Percentiles rank a stretch among this genome's conserved stretches.
Conservation (phyloP, 1,140 invertebrate species). For the Drosophila guanche region DNA sequence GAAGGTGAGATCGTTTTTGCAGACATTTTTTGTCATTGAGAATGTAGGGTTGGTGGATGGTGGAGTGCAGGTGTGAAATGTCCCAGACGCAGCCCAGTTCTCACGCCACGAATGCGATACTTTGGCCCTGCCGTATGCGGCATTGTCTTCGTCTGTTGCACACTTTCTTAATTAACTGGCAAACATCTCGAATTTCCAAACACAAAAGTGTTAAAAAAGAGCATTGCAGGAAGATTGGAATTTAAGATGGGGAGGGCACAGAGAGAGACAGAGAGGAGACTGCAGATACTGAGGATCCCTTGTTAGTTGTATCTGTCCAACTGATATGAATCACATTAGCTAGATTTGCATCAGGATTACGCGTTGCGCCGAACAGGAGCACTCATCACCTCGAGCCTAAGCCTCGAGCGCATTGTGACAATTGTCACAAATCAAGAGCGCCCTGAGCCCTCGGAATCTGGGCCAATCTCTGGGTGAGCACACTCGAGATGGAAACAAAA, state of each 20-base stretch:
- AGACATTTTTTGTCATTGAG: no score
- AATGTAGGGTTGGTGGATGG: no score
- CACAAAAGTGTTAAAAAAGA: conserved; percentile 67
- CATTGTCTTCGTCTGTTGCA: conserved; percentile 5
- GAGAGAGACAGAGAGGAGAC: background rate
- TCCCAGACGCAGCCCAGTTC: conserved; percentile 1
- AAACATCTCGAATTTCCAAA: conserved; percentile 53
- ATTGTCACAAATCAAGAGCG: conserved; percentile 68
- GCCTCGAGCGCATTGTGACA: conserved; percentile 53
- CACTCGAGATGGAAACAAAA: conserved; percentile 67
- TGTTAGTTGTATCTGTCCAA: background rate
- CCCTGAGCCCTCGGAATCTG: conserved; percentile 44
- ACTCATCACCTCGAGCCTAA: conserved; percentile 48
- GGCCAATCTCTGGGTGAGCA: conserved; percentile 30
- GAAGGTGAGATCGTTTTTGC: no score
- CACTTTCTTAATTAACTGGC: conserved; percentile 59
- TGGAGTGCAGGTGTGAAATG: conserved; percentile 20
- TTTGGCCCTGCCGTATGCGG: background rate
- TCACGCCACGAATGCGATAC: conserved; percentile 40
- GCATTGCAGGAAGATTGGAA: conserved; percentile 22
- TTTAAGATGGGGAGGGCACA: conserved; percentile 24
- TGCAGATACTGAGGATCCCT: background rate
- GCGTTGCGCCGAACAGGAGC: conserved; percentile 41
- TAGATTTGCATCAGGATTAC: conserved; percentile 76
- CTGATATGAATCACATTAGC: conserved; percentile 73